A percentile compares a stretch with the other conserved stretches of the same genome.
phyloP scores from a whole-genome alignment of 2,888 invertebrate genomes.

The Stenoptilia bipunctidactyla region DNA sequence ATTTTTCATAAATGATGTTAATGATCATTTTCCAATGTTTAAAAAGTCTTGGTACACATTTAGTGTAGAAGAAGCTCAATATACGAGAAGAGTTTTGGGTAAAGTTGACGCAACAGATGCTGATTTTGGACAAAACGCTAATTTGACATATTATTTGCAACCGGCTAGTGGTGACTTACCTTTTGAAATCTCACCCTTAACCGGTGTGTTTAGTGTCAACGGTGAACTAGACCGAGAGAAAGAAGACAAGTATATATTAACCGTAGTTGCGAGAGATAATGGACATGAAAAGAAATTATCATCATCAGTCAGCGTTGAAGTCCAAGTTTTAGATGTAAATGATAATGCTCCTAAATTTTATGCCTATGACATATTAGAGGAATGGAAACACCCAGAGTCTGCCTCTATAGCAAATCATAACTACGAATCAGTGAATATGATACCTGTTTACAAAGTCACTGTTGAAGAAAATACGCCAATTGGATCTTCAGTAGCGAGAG shows the following conservation, averaged over 20 bases:
- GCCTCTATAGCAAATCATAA: constrained; percentile 59
- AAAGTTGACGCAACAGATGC: constrained; percentile 83
- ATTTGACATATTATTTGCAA: constrained; percentile 78
- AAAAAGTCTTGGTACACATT: constrained; percentile 87
- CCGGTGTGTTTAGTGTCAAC: constrained; percentile 78
- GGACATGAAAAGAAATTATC: constrained; percentile 74
- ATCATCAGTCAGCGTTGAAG: constrained; percentile 82
- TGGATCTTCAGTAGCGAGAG: constrained; percentile 80
- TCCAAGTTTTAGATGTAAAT: constrained; percentile 86
- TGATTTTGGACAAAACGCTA: constrained; percentile 85
- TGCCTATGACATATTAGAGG: constrained; percentile 77
- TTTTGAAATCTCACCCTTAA: constrained; percentile 77
- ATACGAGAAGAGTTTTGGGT: constrained; percentile 78
- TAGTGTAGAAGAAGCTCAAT: constrained; percentile 83
- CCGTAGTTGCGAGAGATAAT: constrained; percentile 81
- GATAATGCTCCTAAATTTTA: constrained; percentile 87
- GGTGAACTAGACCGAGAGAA: constrained; percentile 84
- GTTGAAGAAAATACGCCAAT: constrained; percentile 81
- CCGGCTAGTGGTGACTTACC: constrained; percentile 64
- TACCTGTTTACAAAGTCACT: constrained; percentile 83
- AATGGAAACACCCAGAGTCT: constrained; percentile 59
- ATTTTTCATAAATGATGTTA: constrained; percentile 83
- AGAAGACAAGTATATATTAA: constrained; percentile 77
- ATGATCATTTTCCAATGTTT: constrained; percentile 87
- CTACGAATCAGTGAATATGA: constrained; percentile 62